phyloP scores from a whole-genome alignment of 2,113 vertebrate species.

The Petrocephalus zakoni region DNA sequence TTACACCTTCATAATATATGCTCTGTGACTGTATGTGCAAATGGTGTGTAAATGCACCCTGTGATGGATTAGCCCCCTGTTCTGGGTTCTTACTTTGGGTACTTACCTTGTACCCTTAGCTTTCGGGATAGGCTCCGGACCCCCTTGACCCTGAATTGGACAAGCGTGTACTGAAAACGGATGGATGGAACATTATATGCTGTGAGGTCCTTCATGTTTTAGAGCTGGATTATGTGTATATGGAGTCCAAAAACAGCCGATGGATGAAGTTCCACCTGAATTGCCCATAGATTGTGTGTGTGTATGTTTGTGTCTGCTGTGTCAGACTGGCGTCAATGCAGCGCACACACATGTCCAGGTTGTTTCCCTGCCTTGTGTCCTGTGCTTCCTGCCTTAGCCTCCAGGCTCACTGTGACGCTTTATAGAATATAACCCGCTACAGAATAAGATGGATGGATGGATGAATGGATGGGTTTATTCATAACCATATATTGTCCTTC shows the following conservation, averaged over 20 bases:
- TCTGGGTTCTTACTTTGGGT: background rate
- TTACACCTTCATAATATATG: background rate
- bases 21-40: background rate
- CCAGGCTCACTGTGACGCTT: background rate
- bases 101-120: background rate
- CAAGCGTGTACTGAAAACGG: background rate
- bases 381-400: background rate
- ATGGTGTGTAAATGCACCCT: no score
- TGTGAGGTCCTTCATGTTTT: background rate
- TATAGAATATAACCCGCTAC: background rate
- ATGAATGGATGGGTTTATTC: background rate
- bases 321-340: background rate
- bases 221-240: background rate
- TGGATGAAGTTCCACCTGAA: background rate
- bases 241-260: background rate
- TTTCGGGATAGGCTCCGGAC: background rate
- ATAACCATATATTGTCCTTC: slow-evolving; percentile 1
- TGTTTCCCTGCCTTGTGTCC: background rate
- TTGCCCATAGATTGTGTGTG: background rate
- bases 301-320: background rate
- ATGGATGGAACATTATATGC: background rate
- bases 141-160: background rate
- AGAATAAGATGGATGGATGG: background rate
- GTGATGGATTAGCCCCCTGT: background rate
- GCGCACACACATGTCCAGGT: background rate